Evolutionary conservation across 2,113 vertebrate genomes (phyloP).

Genomic region (Scortum barcoo): DNA sequence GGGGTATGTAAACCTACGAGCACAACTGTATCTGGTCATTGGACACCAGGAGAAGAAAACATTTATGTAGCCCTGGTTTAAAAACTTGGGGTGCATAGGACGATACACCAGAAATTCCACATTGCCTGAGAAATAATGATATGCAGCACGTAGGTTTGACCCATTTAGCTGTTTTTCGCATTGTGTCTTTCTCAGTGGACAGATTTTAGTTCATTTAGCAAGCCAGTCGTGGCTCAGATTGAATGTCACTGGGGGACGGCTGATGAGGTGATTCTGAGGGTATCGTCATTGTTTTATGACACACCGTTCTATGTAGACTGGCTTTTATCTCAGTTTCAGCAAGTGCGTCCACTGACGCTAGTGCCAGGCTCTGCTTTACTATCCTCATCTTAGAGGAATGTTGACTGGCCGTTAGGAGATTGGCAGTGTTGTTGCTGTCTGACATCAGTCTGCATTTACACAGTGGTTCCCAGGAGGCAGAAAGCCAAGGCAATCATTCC

Average conservation of each 20-base stretch:
- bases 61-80: not conserved
- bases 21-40: too few relatives aligned
- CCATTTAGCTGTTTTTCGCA: not conserved
- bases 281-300: conserved; percentile 49
- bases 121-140: not conserved
- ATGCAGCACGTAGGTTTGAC: not conserved
- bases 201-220: conserved; percentile 19
- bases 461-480: conserved; percentile 66
- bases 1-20: too few relatives aligned
- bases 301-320: conserved; percentile 32
- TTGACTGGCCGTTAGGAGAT: conserved; percentile 71
- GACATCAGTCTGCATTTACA: conserved; percentile 73
- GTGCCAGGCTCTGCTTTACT: conserved; percentile 48
- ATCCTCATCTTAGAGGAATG: conserved; percentile 80
- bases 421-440: conserved; percentile 71
- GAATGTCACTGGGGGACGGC: conserved; percentile 1
- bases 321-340: conserved; percentile 44
- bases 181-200: conserved; percentile 10
- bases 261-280: conserved; percentile 37
- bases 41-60: not conserved
- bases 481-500: conserved; percentile 67
- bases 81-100: not conserved
- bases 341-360: conserved; percentile 10
- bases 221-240: not conserved
- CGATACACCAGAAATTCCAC: not conserved